Evolutionary conservation across 1,140 invertebrate genomes (phyloP).

Genomic region (Drosophila insularis): DNA sequence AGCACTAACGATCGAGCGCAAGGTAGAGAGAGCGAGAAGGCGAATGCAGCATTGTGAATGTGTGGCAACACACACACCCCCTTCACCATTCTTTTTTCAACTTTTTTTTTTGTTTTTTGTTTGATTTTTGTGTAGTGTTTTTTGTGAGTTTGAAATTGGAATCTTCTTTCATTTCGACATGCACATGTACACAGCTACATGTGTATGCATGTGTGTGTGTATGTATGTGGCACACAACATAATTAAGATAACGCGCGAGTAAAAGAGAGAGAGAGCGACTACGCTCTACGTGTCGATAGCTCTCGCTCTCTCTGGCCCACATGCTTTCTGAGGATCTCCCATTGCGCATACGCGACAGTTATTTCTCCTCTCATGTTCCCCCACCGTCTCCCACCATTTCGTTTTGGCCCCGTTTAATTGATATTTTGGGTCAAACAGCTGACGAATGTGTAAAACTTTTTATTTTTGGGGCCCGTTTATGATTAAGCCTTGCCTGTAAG

Average conservation of each 20-base stretch:
- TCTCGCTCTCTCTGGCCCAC: conserved; percentile 21
- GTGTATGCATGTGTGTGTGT: background rate
- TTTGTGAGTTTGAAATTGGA: conserved; percentile 35
- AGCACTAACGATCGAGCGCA: conserved; percentile 10
- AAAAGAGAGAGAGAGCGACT: conserved; percentile 15
- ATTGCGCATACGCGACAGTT: conserved; percentile 39
- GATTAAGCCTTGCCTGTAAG: conserved; percentile 59
- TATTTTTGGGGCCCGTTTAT: conserved; percentile 23
- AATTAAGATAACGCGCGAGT: conserved; percentile 15
- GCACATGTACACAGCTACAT: background rate
- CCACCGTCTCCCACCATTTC: conserved; percentile 1
- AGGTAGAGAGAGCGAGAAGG: conserved; percentile 52
- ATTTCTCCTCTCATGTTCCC: background rate
- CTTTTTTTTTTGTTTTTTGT: background rate
- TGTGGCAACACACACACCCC: conserved; percentile 49
- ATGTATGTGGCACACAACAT: conserved; percentile 16
- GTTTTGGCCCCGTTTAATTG: conserved; percentile 29
- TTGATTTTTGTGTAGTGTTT: conserved; percentile 10
- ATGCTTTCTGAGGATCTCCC: conserved; percentile 19
- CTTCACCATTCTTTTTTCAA: background rate
- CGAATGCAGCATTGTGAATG: conserved; percentile 53
- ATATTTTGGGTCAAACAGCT: conserved; percentile 39
- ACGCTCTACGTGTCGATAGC: conserved; percentile 28
- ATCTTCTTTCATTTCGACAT: conserved; percentile 36
- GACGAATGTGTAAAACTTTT: conserved; percentile 9